A percentile compares a stretch with the other conserved stretches of the same genome.
Conservation (phyloP, 2,888 invertebrate species). For the Epiblema foenella region DNA sequence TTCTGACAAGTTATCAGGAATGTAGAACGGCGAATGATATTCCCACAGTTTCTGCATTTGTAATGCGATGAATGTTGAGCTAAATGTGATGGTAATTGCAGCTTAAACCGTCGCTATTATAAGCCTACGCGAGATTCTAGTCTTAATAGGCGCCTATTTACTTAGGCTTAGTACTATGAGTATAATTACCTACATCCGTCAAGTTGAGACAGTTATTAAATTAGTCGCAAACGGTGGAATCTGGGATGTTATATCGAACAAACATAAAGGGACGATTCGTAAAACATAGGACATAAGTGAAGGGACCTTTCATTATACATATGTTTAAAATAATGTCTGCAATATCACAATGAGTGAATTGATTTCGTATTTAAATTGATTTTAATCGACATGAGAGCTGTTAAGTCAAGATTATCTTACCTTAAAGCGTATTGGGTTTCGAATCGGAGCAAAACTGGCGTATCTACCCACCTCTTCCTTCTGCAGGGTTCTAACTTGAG, state of each 20-base stretch:
- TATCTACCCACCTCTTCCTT: slow-evolving; percentile 64
- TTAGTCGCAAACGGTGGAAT: slow-evolving; percentile 3
- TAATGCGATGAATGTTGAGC: slow-evolving; percentile 54
- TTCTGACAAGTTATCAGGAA: slow-evolving; percentile 74
- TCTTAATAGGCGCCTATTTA: slow-evolving; percentile 40
- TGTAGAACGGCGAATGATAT: slow-evolving; percentile 70
- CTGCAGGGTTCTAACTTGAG: slow-evolving; percentile 69
- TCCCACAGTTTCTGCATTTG: slow-evolving; percentile 64
- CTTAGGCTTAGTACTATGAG: slow-evolving; percentile 31
- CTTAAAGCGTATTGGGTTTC: slow-evolving; percentile 64
- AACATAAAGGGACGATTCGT: background rate
- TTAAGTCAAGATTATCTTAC: slow-evolving; percentile 52
- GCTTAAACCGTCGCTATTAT: slow-evolving; percentile 37
- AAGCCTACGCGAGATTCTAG: slow-evolving; percentile 38
- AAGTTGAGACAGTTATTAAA: slow-evolving; percentile 28
- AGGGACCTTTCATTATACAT: background rate
- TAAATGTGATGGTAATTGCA: slow-evolving; percentile 42
- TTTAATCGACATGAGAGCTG: slow-evolving; percentile 19
- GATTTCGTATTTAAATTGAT: background rate
- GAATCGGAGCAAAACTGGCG: slow-evolving; percentile 59
- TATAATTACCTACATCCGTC: slow-evolving; percentile 31
- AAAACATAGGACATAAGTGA: background rate
- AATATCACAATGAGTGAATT: background rate
- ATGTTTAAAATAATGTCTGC: background rate
- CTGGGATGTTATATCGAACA: slow-evolving; percentile 9